Evolutionary conservation across 1,140 invertebrate genomes (phyloP).

Genomic region (Diachasmimorpha longicaudata): DNA sequence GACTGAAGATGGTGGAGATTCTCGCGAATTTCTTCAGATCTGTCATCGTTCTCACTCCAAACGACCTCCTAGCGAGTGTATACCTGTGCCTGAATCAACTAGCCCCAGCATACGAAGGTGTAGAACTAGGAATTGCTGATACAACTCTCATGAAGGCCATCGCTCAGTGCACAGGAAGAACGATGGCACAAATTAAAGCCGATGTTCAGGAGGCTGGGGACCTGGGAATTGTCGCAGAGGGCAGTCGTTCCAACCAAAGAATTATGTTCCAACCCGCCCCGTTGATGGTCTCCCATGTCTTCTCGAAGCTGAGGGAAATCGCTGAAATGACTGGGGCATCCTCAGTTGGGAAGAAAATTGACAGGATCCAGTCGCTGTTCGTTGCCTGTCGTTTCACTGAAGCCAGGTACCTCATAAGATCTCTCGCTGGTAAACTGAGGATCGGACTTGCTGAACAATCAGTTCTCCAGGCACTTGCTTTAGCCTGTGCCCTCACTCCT

Average conservation of each 20-base stretch:
- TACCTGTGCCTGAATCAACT: conserved; percentile 96
- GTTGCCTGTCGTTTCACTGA: conserved; percentile 92
- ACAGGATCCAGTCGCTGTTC: conserved; percentile 90
- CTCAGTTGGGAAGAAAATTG: conserved; percentile 85
- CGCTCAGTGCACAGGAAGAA: conserved; percentile 89
- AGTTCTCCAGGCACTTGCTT: conserved; percentile 87
- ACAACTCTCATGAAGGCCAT: conserved; percentile 93
- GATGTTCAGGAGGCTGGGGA: conserved; percentile 85
- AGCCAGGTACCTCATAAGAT: conserved; percentile 91
- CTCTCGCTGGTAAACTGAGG: conserved; percentile 90
- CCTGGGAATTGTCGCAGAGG: conserved; percentile 92
- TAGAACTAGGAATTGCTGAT: conserved; percentile 79
- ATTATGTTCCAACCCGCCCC: conserved; percentile 83
- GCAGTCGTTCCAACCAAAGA: conserved; percentile 85
- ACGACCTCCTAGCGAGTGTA: conserved; percentile 88
- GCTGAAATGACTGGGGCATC: conserved; percentile 84
- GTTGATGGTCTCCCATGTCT: conserved; percentile 76
- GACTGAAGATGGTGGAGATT: conserved; percentile 95
- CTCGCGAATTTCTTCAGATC: conserved; percentile 94
- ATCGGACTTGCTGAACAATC: conserved; percentile 98
- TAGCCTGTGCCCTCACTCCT: conserved; percentile 79
- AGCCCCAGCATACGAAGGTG: conserved; percentile 88
- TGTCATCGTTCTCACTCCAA: conserved; percentile 84
- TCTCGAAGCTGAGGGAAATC: conserved; percentile 88
- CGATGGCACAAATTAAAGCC: conserved; percentile 83